A percentile compares a stretch with the other conserved stretches of the same genome.
These are phyloP conservation scores for Agrypnus murinus DNA, from an alignment of 2,888 invertebrate species.

Conservation along the genomic window DNA sequence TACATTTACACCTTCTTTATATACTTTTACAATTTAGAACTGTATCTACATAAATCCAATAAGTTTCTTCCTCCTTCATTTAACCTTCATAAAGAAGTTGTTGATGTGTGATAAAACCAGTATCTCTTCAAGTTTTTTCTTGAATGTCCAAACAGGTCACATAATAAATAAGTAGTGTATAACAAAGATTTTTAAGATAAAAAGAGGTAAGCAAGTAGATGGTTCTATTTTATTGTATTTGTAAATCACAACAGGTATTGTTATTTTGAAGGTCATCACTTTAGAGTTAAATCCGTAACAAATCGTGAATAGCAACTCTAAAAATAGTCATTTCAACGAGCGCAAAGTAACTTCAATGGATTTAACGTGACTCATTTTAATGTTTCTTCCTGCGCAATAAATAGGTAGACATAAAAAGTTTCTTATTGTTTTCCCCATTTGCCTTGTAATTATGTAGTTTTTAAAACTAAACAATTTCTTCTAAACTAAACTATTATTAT, in stretches of 20 bases:
- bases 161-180: neutral
- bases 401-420: constrained; percentile 3
- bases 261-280: constrained; percentile 35
- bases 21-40: too few relatives aligned
- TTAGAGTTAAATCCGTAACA: constrained; percentile 40
- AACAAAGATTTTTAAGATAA: neutral
- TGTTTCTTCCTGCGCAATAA: constrained; percentile 18
- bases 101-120: constrained; percentile 28
- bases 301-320: constrained; percentile 50
- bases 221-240: constrained; percentile 1
- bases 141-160: neutral
- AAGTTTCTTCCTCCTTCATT: constrained; percentile 54
- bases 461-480: too few relatives aligned
- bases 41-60: too few relatives aligned
- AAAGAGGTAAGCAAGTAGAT: neutral
- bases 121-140: too few relatives aligned
- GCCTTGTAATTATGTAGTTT: too few relatives aligned
- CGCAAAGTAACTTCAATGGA: constrained; percentile 30
- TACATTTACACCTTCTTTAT: too few relatives aligned
- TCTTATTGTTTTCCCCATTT: constrained; percentile 14
- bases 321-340: constrained; percentile 43
- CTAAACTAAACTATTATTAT: too few relatives aligned
- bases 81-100: constrained; percentile 45
- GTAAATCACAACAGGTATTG: neutral
- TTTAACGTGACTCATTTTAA: constrained; percentile 44